A percentile compares a stretch with the other conserved stretches of the same genome.
Evolutionary conservation across 2,113 vertebrate species (phyloP).

Genomic region (Lutjanus erythropterus): DNA sequence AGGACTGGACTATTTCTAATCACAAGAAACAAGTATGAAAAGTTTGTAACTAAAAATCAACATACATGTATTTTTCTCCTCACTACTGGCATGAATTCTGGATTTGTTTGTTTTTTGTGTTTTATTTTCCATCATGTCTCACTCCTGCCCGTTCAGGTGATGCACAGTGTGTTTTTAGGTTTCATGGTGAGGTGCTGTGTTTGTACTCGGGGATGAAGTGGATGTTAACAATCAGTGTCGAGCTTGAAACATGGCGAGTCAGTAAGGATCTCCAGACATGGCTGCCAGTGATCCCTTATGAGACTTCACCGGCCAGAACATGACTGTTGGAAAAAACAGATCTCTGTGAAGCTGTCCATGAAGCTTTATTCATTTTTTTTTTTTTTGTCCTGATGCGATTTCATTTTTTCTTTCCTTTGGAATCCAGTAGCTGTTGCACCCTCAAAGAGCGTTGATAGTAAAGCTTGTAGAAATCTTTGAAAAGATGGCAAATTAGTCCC

Average conservation of each 20-base stretch:
- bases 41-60: background rate
- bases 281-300: slow-evolving; percentile 59
- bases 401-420: background rate
- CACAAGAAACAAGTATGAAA: background rate
- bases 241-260: slow-evolving; percentile 55
- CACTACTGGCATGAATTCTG: background rate
- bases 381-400: background rate
- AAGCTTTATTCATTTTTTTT: background rate
- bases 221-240: slow-evolving; percentile 55
- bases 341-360: slow-evolving; percentile 42
- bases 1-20: background rate
- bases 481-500: background rate
- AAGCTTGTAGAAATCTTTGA: background rate
- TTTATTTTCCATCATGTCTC: slow-evolving; percentile 12
- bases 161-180: slow-evolving; percentile 31
- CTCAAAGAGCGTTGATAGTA: background rate
- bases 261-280: slow-evolving; percentile 42
- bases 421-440: background rate
- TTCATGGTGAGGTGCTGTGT: slow-evolving; percentile 39
- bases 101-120: background rate
- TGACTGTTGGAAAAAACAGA: slow-evolving; percentile 38
- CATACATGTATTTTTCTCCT: background rate
- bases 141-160: slow-evolving; percentile 16
- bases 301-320: slow-evolving; percentile 67
- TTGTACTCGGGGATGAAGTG: slow-evolving; percentile 37